phyloP scores from a whole-genome alignment of 2,797 vertebrate species.

The Cheirogaleus major region DNA sequence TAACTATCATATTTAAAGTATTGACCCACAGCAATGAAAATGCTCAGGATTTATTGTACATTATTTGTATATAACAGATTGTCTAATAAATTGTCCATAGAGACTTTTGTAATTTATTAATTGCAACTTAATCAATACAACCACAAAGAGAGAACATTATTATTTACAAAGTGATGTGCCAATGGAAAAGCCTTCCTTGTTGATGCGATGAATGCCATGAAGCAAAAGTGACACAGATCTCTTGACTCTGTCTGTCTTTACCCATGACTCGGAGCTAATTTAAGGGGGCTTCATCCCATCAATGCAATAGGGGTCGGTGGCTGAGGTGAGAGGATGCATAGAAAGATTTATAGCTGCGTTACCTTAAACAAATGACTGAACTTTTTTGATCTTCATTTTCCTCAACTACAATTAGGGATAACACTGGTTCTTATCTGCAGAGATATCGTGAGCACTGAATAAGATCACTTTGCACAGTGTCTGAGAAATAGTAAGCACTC shows the following conservation, averaged over 20 bases:
- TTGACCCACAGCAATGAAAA: constrained; percentile 59
- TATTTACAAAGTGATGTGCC: constrained; percentile 39
- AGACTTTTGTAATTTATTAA: constrained; percentile 78
- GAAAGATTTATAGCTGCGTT: neutral
- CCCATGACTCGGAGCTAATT: neutral
- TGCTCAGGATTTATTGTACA: constrained; percentile 55
- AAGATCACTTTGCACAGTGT: neutral
- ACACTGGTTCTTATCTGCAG: neutral
- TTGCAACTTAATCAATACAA: constrained; percentile 71
- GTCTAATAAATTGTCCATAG: constrained; percentile 71
- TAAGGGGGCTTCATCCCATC: neutral
- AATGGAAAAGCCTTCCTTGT: neutral
- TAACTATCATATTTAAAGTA: constrained; percentile 63
- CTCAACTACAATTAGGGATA: neutral
- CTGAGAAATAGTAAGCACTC: neutral
- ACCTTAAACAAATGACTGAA: neutral
- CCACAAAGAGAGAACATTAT: constrained; percentile 49
- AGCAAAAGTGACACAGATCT: neutral
- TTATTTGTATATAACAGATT: constrained; percentile 50
- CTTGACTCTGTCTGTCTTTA: neutral
- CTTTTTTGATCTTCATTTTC: constrained; percentile 12
- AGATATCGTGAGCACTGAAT: neutral
- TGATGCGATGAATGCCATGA: neutral
- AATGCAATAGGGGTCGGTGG: neutral
- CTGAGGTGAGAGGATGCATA: neutral